Evolutionary conservation across 92 coral and sea anemone species (phyloP), one percentile per base, ranked within the genome.

Genomic region (Diadumene lineata): DNA sequence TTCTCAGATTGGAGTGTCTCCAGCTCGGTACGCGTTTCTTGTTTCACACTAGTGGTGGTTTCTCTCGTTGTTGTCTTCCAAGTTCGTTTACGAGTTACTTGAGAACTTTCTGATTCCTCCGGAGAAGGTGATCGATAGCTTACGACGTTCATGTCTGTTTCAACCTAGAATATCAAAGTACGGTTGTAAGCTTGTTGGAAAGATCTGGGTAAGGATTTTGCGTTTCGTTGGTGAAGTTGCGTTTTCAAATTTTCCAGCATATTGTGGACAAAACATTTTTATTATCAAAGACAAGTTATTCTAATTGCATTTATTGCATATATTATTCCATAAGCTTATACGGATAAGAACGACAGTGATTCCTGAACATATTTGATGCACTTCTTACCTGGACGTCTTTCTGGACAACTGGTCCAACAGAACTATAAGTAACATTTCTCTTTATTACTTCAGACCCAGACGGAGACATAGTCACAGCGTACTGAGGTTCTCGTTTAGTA

Each of bases 21-120:
- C 19, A 94, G 87, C 66, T 94, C 98, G 25, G 94, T 91, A 64
- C 96, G 83, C 23, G 97, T 94, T 64, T 94, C 97, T 34, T 91
- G 97, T 81, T 84, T 88, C 29, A 94, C 90, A 64, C 98, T 94
- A 60, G 98, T 88, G 28, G 94, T 89, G 7, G 97, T 94, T 80
- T 94, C 98, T 66, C 96, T 81, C 26, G 98, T 94, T 38, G 98
- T 94, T 43, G 98, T 94, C 46, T 79, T 73, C 97, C 97, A 94
- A 32, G 96, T 90, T 34, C 98, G 81, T 50, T 84, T 94, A 58
- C 98, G 90, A 0, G 82, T 79, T 13, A 83, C 77, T 66, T 84
- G 87, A 18, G 87, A 80, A 72, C 66, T 78, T 44, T 86, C 96
- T 17, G 96, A 76, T 7, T 89, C 71, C 26, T 78, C 82, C 22